These are phyloP conservation scores for Paracanthobrama guichenoti DNA, from an alignment of 2,113 vertebrate species.

Conservation along the genomic window DNA sequence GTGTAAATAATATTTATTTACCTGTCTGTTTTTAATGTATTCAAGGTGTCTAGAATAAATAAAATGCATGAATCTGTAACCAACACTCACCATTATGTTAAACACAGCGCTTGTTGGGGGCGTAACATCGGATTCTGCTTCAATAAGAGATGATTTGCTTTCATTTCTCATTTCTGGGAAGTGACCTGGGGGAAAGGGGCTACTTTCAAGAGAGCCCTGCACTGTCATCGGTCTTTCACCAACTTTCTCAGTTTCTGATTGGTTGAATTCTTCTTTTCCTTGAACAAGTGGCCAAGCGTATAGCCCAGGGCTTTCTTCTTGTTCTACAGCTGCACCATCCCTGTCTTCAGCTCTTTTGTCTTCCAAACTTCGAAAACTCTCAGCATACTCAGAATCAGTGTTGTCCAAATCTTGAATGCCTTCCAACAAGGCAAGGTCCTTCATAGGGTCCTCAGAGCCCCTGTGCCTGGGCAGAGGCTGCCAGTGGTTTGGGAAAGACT, in stretches of 20 bases:
- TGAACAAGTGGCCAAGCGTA: conserved; percentile 65
- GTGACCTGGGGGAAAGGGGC: conserved; percentile 16
- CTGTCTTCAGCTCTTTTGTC: conserved; percentile 64
- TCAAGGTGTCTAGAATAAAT: background rate
- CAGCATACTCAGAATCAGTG: conserved; percentile 70
- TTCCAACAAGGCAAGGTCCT: conserved; percentile 75
- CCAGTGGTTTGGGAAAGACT: conserved; percentile 69
- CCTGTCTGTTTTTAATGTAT: background rate
- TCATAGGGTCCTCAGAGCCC: conserved; percentile 74
- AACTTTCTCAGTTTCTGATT: conserved; percentile 64
- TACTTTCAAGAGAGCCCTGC: conserved; percentile 32
- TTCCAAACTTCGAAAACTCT: conserved; percentile 65
- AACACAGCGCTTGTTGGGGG: conserved; percentile 17
- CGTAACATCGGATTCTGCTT: conserved; percentile 14
- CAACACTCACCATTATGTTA: conserved; percentile 50
- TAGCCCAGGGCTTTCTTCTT: conserved; percentile 51
- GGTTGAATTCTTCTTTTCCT: conserved; percentile 68
- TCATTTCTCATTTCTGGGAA: conserved; percentile 25
- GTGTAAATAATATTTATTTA: too few relatives aligned
- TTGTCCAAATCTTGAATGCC: conserved; percentile 69
- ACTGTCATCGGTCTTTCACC: conserved; percentile 40
- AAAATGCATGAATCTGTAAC: background rate
- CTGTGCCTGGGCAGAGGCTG: conserved; percentile 64
- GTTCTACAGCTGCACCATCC: conserved; percentile 58
- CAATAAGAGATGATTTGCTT: conserved; percentile 22